Conservation (phyloP, 2,113 vertebrate species). For the Chrysochloris asiatica region DNA sequence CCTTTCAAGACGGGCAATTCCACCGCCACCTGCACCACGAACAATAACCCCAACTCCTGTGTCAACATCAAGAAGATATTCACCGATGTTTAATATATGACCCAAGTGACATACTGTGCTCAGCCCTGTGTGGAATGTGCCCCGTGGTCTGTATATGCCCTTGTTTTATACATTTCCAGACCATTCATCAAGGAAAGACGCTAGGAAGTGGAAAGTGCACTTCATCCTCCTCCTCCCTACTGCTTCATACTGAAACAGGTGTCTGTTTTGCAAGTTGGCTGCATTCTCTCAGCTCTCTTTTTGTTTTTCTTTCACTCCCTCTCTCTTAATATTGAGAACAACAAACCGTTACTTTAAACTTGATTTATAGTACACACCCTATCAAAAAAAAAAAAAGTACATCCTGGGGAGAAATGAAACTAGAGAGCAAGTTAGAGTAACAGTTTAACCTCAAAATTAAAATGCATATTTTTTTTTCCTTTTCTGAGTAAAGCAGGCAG, state of each 20-base stretch:
- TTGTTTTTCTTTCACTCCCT: not conserved
- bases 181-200: constrained; percentile 79
- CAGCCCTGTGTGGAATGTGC: constrained; percentile 82
- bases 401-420: constrained; percentile 77
- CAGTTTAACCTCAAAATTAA: constrained; percentile 66
- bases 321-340: constrained; percentile 30
- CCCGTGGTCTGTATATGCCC: constrained; percentile 85
- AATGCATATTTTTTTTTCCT: constrained; percentile 27
- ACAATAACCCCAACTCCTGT: constrained; percentile 94
- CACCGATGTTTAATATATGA: constrained; percentile 92
- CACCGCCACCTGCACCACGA: constrained; percentile 82
- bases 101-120: constrained; percentile 78
- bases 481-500: constrained; percentile 60
- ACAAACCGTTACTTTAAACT: constrained; percentile 61
- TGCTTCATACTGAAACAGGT: constrained; percentile 81
- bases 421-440: constrained; percentile 59
- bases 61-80: constrained; percentile 98
- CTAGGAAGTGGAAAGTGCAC: constrained; percentile 79
- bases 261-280: constrained; percentile 83
- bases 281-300: constrained; percentile 75
- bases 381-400: not conserved
- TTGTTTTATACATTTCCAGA: constrained; percentile 82
- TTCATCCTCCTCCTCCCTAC: constrained; percentile 38
- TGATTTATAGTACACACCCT: constrained; percentile 55
- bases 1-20: constrained; percentile 90